Evolutionary conservation across 2,113 vertebrate species (phyloP).

Genomic region (Cettia cetti): DNA sequence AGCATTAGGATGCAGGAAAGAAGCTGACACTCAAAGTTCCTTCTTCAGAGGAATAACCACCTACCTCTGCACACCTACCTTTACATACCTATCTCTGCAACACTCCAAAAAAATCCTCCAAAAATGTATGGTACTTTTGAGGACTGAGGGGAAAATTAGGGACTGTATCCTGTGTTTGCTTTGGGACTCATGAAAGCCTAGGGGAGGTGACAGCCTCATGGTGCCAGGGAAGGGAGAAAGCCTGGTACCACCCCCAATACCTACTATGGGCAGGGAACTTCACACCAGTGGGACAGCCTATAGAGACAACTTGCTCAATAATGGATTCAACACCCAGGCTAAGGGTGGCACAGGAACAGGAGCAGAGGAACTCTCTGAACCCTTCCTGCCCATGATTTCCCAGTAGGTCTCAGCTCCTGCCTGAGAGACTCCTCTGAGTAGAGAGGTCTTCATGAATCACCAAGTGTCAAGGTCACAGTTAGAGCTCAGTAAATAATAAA

Average conservation of each 20-base stretch:
- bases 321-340: not conserved
- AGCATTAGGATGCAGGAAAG: not conserved
- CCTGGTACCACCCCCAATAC: not conserved
- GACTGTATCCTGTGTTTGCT: not conserved
- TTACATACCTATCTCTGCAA: not conserved
- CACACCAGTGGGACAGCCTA: not conserved
- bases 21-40: not conserved
- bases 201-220: not conserved
- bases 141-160: not conserved
- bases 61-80: not conserved
- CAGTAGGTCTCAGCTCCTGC: not conserved
- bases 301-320: not conserved
- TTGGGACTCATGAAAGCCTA: not conserved
- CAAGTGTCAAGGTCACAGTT: not conserved
- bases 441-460: not conserved
- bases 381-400: not conserved
- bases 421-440: not conserved
- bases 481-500: conserved; percentile 11
- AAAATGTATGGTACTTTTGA: rapidly evolving
- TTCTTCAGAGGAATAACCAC: not conserved
- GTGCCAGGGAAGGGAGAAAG: not conserved
- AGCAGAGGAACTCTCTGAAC: not conserved
- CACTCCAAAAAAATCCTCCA: not conserved
- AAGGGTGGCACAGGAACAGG: not conserved
- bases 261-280: not conserved